Conservation (phyloP, 2,888 invertebrate species). For the Eupsilia transversa region DNA sequence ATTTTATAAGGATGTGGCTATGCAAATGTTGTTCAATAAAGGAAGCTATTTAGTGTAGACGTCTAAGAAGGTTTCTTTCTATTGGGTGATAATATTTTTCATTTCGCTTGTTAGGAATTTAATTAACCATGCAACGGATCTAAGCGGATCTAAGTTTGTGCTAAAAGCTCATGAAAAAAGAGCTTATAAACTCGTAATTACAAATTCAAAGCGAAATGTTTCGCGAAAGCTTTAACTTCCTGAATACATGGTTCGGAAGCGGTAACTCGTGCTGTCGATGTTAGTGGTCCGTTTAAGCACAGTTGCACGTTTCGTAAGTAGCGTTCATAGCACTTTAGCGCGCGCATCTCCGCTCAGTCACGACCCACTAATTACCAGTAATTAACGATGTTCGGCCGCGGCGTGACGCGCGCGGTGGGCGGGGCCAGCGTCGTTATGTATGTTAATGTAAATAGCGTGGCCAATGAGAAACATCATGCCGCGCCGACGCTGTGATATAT, state of each 20-base stretch:
- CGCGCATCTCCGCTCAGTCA: conserved; percentile 79
- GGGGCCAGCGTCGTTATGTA: conserved; percentile 84
- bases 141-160: too few species aligned
- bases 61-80: background rate
- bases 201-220: conserved; percentile 5
- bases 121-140: background rate
- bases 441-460: conserved; percentile 88
- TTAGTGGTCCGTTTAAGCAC: conserved; percentile 53
- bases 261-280: conserved; percentile 38
- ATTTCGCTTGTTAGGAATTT: background rate
- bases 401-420: conserved; percentile 85
- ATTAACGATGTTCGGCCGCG: conserved; percentile 85
- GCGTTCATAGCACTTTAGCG: conserved; percentile 69
- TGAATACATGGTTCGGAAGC: conserved; percentile 46
- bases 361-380: conserved; percentile 87
- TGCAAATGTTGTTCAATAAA: background rate
- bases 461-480: conserved; percentile 87
- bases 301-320: conserved; percentile 62
- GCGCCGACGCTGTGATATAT: conserved; percentile 89
- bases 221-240: conserved; percentile 15
- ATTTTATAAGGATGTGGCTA: too few species aligned
- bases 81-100: background rate
- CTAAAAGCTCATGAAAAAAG: background rate
- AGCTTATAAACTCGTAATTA: background rate
- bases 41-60: background rate